Base-by-base conservation (phyloP, 1,140 invertebrate genomes). In the Bombyx mori region DNA sequence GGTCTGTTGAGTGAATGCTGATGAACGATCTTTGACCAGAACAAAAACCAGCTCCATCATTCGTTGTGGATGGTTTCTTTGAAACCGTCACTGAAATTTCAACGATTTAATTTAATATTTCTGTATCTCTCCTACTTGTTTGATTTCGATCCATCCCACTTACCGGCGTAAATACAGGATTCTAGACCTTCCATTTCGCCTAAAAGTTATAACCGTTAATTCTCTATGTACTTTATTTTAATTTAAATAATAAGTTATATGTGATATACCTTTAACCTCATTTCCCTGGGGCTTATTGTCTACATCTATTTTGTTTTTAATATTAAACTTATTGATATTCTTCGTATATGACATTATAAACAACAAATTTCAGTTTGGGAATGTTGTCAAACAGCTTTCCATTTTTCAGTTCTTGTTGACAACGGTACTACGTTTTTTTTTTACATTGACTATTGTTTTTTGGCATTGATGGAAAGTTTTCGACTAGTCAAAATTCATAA, bases 1-100 rank as follows among this genome's bases (percentile, higher is more conserved):
- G 79, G 58, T 87, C 84, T 8, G 82, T 87, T n/a, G 82, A 86
- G 48, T 87, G 84, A 58, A 87, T 87, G 61, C 81, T 86, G 47
- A 86, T 86, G 56, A 86, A 87, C 6, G 84, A 87, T 55, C 78
- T 83, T 42, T 87, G 81, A 35, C 71, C 76, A 22, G 67, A 66
- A 57, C 75, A 79, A 58, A 73, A 60, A 7, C 68, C 59, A 35
- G 71, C 68, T 26, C 70, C 73, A 61, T 78, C 76, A 42, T 65
- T 65, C 3, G 73, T 65, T 12, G 58, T 49, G 35, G 77, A 79
- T 6, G 74, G 61, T 62, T 85, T 83, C 57, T 84, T 82, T 53
- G 80, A 77, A 54, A 82, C 75, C 35, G 80, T 87, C 46, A 87
- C 84, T 85, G 58, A 51, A 75, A 76, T n/a, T 22, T 48, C 42